Evolutionary conservation across 2,113 vertebrate genomes (phyloP).

Genomic region (Cynopterus brachyotis): DNA sequence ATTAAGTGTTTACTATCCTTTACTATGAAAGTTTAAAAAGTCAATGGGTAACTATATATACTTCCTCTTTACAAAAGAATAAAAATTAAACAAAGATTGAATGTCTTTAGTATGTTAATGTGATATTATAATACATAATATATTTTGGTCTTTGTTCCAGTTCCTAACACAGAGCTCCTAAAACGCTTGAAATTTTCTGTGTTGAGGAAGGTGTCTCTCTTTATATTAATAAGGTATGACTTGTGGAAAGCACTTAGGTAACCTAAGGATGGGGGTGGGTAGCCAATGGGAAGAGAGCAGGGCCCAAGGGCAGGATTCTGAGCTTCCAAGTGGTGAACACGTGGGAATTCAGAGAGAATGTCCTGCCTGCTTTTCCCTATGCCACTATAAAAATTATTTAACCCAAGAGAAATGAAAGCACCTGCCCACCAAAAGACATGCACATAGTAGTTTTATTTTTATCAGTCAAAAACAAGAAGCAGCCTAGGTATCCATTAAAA

Average conservation of each 20-base stretch:
- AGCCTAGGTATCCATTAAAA: not conserved
- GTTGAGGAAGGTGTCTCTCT: not conserved
- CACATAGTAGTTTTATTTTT: not conserved
- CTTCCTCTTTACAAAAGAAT: not conserved
- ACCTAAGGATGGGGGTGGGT: not conserved
- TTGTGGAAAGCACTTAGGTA: not conserved
- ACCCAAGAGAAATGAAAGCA: conserved; percentile 13
- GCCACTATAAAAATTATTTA: not conserved
- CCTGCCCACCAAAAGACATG: not conserved
- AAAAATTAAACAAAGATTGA: conserved; percentile 20
- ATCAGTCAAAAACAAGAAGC: not conserved
- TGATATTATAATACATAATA: not conserved
- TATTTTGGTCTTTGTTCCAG: not conserved
- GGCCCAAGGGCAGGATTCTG: not conserved
- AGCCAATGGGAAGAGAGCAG: not conserved
- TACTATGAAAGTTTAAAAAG: conserved; percentile 28
- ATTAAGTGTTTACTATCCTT: not conserved
- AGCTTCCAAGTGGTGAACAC: not conserved
- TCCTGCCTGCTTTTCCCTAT: not conserved
- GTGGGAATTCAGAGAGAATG: not conserved
- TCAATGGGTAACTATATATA: not conserved
- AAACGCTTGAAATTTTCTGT: not conserved
- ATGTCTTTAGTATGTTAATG: not conserved
- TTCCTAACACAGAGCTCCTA: not conserved
- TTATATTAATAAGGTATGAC: not conserved